Conservation (phyloP, 2,888 invertebrate genomes). For the Allacma fusca region DNA sequence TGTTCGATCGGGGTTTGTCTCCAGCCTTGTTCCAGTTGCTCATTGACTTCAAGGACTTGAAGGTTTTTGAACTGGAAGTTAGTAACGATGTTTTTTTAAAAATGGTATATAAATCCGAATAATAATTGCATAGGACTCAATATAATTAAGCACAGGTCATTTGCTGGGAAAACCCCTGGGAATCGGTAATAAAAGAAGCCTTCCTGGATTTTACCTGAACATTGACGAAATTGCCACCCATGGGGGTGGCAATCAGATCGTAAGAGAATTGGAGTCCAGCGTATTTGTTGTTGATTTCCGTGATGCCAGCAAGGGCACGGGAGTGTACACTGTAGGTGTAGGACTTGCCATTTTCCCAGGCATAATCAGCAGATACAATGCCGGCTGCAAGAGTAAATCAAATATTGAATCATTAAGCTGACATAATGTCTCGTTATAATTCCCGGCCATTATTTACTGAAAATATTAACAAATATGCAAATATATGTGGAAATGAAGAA, state of each 20-base stretch:
- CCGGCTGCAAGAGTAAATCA: slow-evolving; percentile 56
- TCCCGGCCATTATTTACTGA: too few species aligned
- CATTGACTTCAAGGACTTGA: slow-evolving; percentile 2
- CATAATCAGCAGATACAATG: slow-evolving; percentile 53
- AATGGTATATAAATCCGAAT: too few species aligned
- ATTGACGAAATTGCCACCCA: slow-evolving; percentile 43
- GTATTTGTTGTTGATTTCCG: slow-evolving; percentile 62
- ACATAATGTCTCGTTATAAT: too few species aligned
- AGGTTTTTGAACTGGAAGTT: slow-evolving; percentile 1
- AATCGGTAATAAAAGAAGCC: too few species aligned
- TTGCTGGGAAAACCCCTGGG: too few species aligned
- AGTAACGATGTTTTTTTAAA: too few species aligned
- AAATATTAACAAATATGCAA: too few species aligned
- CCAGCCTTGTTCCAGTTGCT: slow-evolving; percentile 47
- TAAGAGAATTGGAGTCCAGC: slow-evolving; percentile 63
- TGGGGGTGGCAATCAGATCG: slow-evolving; percentile 39
- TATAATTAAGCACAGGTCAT: too few species aligned
- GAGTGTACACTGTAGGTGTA: slow-evolving; percentile 64
- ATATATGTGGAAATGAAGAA: too few species aligned
- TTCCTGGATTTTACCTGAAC: slow-evolving; percentile 51
- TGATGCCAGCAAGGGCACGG: slow-evolving; percentile 63
- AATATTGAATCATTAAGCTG: too few species aligned
- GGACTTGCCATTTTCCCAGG: slow-evolving; percentile 62
- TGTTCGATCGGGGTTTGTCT: slow-evolving; percentile 50
- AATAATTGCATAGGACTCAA: neutral